These are phyloP conservation scores for Volucella inanis DNA, from an alignment of 2,888 invertebrate genomes.

Conservation along the genomic window DNA sequence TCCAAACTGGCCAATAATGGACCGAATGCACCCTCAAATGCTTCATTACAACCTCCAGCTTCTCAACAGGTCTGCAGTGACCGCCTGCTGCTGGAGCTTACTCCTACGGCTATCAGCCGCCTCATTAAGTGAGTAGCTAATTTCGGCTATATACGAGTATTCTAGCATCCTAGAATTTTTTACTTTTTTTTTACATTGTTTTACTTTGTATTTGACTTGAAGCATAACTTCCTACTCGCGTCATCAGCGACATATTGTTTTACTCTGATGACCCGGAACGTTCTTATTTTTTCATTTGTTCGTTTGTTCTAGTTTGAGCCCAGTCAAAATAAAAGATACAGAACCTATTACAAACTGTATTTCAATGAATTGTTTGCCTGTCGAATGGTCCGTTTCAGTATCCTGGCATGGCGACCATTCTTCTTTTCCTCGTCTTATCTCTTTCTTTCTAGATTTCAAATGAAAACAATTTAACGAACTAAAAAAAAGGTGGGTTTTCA, in stretches of 20 bases:
- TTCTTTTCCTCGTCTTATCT: constrained; percentile 6
- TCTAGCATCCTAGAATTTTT: constrained; percentile 25
- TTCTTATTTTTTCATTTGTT: constrained; percentile 27
- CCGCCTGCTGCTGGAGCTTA: constrained; percentile 90
- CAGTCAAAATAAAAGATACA: constrained; percentile 69
- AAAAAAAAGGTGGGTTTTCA: neutral
- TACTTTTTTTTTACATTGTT: neutral
- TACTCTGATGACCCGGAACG: constrained; percentile 52
- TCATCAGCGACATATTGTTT: constrained; percentile 39
- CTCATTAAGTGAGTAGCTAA: constrained; percentile 81
- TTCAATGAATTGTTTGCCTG: constrained; percentile 52
- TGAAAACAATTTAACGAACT: constrained; percentile 71
- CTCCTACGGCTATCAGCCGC: constrained; percentile 91
- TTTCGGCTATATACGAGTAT: constrained; percentile 40
- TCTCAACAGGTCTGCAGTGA: constrained; percentile 86
- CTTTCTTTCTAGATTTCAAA: constrained; percentile 65
- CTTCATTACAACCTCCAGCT: constrained; percentile 68
- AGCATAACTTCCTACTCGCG: constrained; percentile 41
- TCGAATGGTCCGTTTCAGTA: constrained; percentile 27
- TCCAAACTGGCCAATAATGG: constrained; percentile 75
- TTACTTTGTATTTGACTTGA: constrained; percentile 24
- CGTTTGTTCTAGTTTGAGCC: constrained; percentile 60
- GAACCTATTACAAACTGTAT: constrained; percentile 48
- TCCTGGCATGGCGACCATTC: constrained; percentile 24
- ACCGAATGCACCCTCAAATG: constrained; percentile 64